A percentile compares a stretch with the other conserved stretches of the same genome.
Conservation (phyloP, 2,797 vertebrate species). For the Pelodytes ibericus region DNA sequence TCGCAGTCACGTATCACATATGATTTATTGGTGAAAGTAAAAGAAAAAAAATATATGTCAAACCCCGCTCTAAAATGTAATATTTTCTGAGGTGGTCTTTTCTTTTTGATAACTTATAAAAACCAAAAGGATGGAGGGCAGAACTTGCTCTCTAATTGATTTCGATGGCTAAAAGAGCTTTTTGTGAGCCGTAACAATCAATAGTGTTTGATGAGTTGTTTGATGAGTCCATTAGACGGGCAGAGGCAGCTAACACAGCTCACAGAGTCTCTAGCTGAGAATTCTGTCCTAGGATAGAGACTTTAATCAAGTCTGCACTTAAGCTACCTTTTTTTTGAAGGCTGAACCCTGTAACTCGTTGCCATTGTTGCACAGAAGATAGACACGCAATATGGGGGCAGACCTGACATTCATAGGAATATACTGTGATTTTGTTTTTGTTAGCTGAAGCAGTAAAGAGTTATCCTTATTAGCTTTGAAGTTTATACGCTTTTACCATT, state of each 20-base stretch:
- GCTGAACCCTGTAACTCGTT: conserved; percentile 13
- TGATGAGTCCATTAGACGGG: conserved; percentile 42
- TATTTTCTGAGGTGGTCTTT: conserved; percentile 23
- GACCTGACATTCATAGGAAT: no score
- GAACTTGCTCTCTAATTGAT: conserved; percentile 33
- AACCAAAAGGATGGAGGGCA: conserved; percentile 1
- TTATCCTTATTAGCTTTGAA: no score
- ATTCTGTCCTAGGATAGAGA: conserved; percentile 11
- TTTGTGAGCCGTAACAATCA: conserved; percentile 44
- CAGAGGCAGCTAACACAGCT: conserved; percentile 9
- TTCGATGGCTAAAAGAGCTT: conserved; percentile 37
- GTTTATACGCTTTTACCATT: no score
- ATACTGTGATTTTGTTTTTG: no score
- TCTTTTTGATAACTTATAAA: conserved; percentile 20
- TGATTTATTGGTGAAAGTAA: no score
- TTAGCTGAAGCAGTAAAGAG: no score
- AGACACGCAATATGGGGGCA: neutral
- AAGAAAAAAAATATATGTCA: conserved; percentile 3
- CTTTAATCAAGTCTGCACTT: conserved; percentile 35
- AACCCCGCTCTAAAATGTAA: neutral
- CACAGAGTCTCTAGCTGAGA: conserved; percentile 1
- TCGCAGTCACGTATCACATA: no score
- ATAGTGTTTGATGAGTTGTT: conserved; percentile 40
- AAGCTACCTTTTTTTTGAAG: conserved; percentile 16
- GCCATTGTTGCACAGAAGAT: conserved; percentile 8